Evolutionary conservation across 2,113 vertebrate species (phyloP).

Genomic region (Ifrita kowaldi): DNA sequence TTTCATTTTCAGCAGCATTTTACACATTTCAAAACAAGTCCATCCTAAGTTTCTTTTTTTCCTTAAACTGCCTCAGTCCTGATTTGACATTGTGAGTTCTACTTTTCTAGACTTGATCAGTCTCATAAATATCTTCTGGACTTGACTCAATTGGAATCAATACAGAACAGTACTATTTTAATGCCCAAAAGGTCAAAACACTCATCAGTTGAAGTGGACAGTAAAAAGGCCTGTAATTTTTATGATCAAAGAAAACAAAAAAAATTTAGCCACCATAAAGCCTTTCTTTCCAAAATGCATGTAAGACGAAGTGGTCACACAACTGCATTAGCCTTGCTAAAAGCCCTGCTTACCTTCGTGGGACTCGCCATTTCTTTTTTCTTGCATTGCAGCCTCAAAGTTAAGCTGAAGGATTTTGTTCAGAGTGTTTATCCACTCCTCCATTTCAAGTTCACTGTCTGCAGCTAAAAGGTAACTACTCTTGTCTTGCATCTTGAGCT

Average conservation of each 20-base stretch:
- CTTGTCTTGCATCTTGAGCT: constrained; percentile 99
- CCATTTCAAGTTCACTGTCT: constrained; percentile 94
- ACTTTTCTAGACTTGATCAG: neutral
- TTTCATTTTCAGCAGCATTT: neutral
- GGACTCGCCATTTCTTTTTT: constrained; percentile 92
- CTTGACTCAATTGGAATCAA: neutral
- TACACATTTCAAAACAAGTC: neutral
- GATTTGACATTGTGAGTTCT: neutral
- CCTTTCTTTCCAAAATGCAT: neutral
- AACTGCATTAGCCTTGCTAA: neutral
- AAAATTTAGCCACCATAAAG: neutral
- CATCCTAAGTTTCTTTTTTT: neutral
- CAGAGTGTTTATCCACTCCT: constrained; percentile 92
- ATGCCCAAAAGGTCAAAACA: neutral
- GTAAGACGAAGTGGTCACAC: fast-evolving
- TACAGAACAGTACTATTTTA: neutral
- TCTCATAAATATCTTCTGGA: neutral
- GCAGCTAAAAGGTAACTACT: constrained; percentile 94
- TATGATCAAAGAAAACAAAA: neutral
- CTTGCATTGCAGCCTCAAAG: constrained; percentile 96
- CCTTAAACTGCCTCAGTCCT: neutral
- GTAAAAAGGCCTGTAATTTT: neutral
- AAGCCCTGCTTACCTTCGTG: constrained; percentile 82
- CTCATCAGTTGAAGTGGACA: neutral
- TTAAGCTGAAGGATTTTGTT: constrained; percentile 96